phyloP scores from a whole-genome alignment of 2,113 vertebrate species.

The Dendropsophus ebraccatus region DNA sequence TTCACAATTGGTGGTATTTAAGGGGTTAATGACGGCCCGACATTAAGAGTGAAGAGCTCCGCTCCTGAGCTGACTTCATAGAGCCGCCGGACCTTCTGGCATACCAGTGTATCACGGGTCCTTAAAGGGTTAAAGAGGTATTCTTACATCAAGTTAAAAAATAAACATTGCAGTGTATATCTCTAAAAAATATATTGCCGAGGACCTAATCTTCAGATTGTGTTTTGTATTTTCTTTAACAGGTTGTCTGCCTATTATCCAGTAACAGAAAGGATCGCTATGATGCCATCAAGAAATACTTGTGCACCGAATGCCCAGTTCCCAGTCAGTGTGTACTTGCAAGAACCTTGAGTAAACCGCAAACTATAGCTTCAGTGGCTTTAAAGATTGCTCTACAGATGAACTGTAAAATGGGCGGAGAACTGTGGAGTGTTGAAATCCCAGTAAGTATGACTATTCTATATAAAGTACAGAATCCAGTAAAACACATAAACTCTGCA shows the following conservation, averaged over 20 bases:
- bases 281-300: constrained; percentile 88
- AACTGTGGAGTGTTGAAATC: constrained; percentile 93
- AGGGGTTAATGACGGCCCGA: no score
- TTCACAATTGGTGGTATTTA: no score
- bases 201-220: not conserved
- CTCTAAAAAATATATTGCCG: no score
- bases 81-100: no score
- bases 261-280: constrained; percentile 91
- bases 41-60: no score
- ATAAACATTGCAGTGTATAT: no score
- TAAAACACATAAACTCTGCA: no score
- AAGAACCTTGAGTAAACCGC: constrained; percentile 83
- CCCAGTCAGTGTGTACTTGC: constrained; percentile 93
- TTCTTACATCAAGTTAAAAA: no score
- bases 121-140: no score
- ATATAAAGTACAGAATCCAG: not conserved
- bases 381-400: constrained; percentile 95
- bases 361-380: constrained; percentile 82
- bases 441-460: constrained; percentile 77
- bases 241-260: constrained; percentile 89
- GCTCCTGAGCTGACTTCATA: no score
- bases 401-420: constrained; percentile 96
- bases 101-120: no score
- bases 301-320: constrained; percentile 89
- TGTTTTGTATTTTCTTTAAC: constrained; percentile 13